Evolutionary conservation across 2,797 vertebrate species (phyloP), one percentile per base, ranked within the genome.

Genomic region (Varecia variegata): DNA sequence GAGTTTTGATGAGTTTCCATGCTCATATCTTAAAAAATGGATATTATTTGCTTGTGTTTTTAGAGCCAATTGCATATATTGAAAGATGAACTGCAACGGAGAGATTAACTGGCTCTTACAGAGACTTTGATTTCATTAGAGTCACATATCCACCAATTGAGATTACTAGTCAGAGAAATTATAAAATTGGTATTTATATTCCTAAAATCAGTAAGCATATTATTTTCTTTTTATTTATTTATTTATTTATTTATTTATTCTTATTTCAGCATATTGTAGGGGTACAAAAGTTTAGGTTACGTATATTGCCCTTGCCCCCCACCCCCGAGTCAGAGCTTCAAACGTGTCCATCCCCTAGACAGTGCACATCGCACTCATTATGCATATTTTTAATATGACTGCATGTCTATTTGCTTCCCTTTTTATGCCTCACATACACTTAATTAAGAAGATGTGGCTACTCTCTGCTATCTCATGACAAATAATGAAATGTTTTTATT

Each of bases 391-490:
- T 76, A 86, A 14, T 67, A 45, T 68, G 9, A 43, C 1, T 60
- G 30, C 11, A 32, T 70, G 7, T 56, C 27, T 79, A 38, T 58
- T 90, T 56, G 4, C 7, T 68, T 58, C 11, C 11, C 15, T 58
- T 70, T 80, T 58, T 58, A 62, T 70, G 82, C 13, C 1, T 79
- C 47, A 56, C 5, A n/a, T 4, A 90, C 8, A 73, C 27, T 94
- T 95, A 95, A 58, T 94, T 96, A 93, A 93, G 50, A 86, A 93
- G 1, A 25, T 58, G 11, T 62, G 23, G 32, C 17, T 95, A 86
- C 35, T 80, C 5, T 95, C 35, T 93, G 13, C 14, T 88, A 23
- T 90, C 20, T 67, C 21, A 52, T 56, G 71, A 38, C 58, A 96
- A 93, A 83, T 85, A 94, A 97, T 79, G 11, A 60, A 83, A 84